Evolutionary conservation across 92 coral and sea anemone genomes (phyloP), one percentile per base, ranked within the genome.

Genomic region (Phymanthus crucifer): DNA sequence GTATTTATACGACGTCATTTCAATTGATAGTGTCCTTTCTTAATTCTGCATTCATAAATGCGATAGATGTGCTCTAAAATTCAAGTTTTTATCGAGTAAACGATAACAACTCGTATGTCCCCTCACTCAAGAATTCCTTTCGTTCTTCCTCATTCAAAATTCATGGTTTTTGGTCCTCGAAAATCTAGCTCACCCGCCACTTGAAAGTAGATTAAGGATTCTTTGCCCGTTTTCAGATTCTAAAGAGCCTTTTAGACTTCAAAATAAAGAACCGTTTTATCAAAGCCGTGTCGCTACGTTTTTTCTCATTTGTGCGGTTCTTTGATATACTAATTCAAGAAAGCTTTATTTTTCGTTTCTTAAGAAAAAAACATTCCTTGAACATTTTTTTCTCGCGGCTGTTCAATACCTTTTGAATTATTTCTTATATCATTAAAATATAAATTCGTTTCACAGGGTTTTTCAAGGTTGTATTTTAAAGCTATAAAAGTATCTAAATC

Each of bases 11-110:
- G 33, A 35, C 61, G 18, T 61, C 64, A 54, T 54, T 2, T 3
- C 64, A 8, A n/a, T 19, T 17, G 48, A 10, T 11, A 17, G 17
- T 7, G 48, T 43, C 33, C 29, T 27, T 61, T 34, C 68, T 61
- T 23, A 75, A 29, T 65, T 56, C 52, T 61, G 58, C 36, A 40
- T 77, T 77, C 57, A 29, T 54, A 16, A 56, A 56, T 17, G 16
- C 58, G 29, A 50, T 29, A 76, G 32, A 56, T 24, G 52, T 0
- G 18, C 26, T 43, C 57, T 71, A 45, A 54, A 23, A 75, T 52
- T 66, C 26, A 75, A 75, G 80, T 75, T 43, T 35, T 75, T 75
- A 75, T 70, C 80, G 40, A 54, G 70, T 36, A 32, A 29, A 32
- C 34, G 37, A 26, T 34, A 75, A 31, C 50, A 48, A 54, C 29